phyloP scores from a whole-genome alignment of 2,888 invertebrate genomes.

The Idaea straminata region DNA sequence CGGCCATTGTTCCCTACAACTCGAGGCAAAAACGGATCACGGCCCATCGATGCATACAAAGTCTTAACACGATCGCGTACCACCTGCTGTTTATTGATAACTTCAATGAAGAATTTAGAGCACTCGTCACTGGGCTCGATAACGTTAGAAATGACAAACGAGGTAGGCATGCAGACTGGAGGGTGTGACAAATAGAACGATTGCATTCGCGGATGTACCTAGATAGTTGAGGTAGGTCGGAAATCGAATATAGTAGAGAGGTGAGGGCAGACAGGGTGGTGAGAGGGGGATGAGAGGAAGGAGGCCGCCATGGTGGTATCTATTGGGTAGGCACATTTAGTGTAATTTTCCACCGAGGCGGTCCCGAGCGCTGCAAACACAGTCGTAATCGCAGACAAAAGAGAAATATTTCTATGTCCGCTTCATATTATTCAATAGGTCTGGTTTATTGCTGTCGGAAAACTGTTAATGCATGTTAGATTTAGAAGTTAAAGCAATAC shows the following conservation, averaged over 20 bases:
- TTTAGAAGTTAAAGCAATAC: too few species aligned
- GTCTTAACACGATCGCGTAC: constrained; percentile 37
- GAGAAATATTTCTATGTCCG: constrained; percentile 39
- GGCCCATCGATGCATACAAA: constrained; percentile 57
- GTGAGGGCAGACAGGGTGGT: constrained; percentile 40
- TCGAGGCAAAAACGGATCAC: constrained; percentile 62
- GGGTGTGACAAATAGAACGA: constrained; percentile 1
- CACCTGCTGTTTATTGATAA: constrained; percentile 46
- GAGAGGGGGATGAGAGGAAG: constrained; percentile 32
- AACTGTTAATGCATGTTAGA: constrained; percentile 15
- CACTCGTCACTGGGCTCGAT: constrained; percentile 7
- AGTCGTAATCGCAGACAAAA: constrained; percentile 32
- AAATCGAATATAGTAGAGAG: constrained; percentile 49
- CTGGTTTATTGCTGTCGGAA: constrained; percentile 14
- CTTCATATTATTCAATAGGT: constrained; percentile 22
- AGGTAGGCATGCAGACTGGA: background rate
- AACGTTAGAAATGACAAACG: background rate
- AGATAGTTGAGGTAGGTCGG: constrained; percentile 46
- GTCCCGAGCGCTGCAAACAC: constrained; percentile 32
- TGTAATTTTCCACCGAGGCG: constrained; percentile 64
- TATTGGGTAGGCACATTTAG: constrained; percentile 43
- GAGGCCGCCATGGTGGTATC: constrained; percentile 6
- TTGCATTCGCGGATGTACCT: constrained; percentile 29
- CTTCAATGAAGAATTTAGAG: constrained; percentile 27
- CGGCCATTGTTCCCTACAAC: constrained; percentile 66